These are phyloP conservation scores for Triplophysa rosa DNA, from an alignment of 2,113 vertebrate species.

Conservation along the genomic window DNA sequence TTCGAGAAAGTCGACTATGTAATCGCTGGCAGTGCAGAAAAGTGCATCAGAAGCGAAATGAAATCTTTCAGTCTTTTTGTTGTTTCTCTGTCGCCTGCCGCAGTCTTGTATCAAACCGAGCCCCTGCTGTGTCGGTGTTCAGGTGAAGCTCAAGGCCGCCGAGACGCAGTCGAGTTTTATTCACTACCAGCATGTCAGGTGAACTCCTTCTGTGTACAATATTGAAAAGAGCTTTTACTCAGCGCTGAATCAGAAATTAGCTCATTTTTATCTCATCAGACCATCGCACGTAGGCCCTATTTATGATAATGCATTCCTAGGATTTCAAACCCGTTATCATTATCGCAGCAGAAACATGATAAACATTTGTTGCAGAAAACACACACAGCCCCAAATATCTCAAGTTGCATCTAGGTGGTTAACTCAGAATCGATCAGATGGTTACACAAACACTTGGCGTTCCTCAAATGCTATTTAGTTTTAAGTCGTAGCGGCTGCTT, in stretches of 20 bases:
- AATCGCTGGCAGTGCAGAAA: background rate
- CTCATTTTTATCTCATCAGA: slow-evolving; percentile 30
- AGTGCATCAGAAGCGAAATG: background rate
- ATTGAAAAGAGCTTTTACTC: slow-evolving; percentile 29
- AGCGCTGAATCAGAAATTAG: slow-evolving; percentile 25
- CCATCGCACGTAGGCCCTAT: slow-evolving; percentile 17
- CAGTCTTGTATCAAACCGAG: slow-evolving; percentile 64
- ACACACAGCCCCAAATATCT: background rate
- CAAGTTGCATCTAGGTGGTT: slow-evolving; percentile 13
- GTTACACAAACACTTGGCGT: background rate
- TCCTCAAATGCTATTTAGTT: slow-evolving; percentile 31
- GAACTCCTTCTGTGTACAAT: slow-evolving; percentile 56
- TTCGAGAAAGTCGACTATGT: background rate
- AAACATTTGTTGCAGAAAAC: slow-evolving; percentile 26
- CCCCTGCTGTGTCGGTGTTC: slow-evolving; percentile 66
- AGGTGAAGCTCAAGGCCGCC: slow-evolving; percentile 71
- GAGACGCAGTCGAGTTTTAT: slow-evolving; percentile 48
- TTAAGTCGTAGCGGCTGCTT: background rate
- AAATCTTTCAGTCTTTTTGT: slow-evolving; percentile 11
- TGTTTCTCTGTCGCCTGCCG: slow-evolving; percentile 30
- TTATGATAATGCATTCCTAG: slow-evolving; percentile 27
- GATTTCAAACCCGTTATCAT: slow-evolving; percentile 28
- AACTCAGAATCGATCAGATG: slow-evolving; percentile 12
- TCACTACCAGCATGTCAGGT: slow-evolving; percentile 66
- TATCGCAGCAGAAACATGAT: slow-evolving; percentile 30